Percentiles rank a stretch among this genome's conserved stretches.
These are phyloP conservation scores for Myiozetetes cayanensis DNA, from an alignment of 2,113 vertebrate species.

Conservation along the genomic window DNA sequence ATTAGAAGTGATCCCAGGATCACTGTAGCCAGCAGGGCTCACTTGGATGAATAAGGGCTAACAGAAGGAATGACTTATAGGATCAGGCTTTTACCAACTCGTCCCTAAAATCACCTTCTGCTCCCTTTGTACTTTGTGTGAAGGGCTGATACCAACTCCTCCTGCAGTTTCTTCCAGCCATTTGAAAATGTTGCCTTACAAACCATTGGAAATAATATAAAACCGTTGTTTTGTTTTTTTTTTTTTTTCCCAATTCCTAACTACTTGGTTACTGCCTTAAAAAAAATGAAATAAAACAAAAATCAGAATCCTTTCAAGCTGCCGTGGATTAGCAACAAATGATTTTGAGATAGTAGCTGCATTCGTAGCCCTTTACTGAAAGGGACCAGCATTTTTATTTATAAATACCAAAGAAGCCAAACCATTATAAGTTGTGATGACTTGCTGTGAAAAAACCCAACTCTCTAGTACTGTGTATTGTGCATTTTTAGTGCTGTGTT, in stretches of 20 bases:
- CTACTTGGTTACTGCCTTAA: slow-evolving; percentile 22
- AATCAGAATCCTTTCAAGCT: not conserved
- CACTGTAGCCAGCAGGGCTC: not conserved
- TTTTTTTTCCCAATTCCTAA: not conserved
- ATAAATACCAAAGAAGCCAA: slow-evolving; percentile 37
- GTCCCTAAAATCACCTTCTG: not conserved
- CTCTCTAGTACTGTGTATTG: not conserved
- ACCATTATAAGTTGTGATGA: not conserved
- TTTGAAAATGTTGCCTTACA: slow-evolving; percentile 40
- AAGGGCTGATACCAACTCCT: not conserved
- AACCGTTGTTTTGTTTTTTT: not conserved
- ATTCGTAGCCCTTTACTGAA: not conserved
- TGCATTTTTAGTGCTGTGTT: not conserved
- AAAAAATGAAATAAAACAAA: not conserved
- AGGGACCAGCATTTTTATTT: slow-evolving; percentile 26
- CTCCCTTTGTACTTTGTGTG: not conserved
- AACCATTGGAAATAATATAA: not conserved
- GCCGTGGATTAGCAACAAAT: not conserved
- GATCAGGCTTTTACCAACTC: not conserved
- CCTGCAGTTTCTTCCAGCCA: not conserved
- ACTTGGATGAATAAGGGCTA: not conserved
- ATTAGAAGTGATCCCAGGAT: not conserved
- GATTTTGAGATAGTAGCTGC: not conserved
- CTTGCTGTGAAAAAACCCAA: not conserved
- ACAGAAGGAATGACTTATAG: not conserved